phyloP scores from a whole-genome alignment of 1,140 invertebrate genomes.

The Campoletis sonorensis region DNA sequence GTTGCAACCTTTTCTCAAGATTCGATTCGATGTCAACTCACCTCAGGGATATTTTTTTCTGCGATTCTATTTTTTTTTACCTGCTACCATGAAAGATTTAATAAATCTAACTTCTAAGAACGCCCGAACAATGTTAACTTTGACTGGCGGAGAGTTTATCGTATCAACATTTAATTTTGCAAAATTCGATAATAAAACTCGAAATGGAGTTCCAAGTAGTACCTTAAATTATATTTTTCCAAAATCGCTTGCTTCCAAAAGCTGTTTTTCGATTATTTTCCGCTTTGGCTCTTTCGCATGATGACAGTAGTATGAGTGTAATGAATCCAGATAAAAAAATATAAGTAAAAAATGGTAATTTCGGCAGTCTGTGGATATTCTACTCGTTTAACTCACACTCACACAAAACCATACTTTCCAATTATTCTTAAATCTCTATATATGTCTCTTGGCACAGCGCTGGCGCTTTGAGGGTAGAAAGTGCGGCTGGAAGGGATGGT shows the following conservation, averaged over 20 bases:
- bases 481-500: constrained; percentile 31
- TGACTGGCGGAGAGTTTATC: no score
- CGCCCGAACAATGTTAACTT: no score
- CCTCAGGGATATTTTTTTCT: no score
- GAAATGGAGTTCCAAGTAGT: background rate
- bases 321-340: background rate
- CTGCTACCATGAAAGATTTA: no score
- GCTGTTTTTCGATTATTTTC: no score
- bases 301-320: no score
- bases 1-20: no score
- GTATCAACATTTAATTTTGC: no score
- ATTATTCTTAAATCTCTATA: constrained; percentile 16
- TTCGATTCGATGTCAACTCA: no score
- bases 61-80: no score
- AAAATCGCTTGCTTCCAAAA: background rate
- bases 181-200: background rate
- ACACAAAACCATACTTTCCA: constrained; percentile 11
- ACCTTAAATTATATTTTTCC: background rate
- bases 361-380: background rate
- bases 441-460: constrained; percentile 27
- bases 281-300: no score
- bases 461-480: constrained; percentile 36
- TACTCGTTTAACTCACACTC: background rate
- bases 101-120: no score
- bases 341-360: background rate